These are phyloP conservation scores for Procapra przewalskii DNA, from an alignment of 2,113 vertebrate species.

Conservation along the genomic window DNA sequence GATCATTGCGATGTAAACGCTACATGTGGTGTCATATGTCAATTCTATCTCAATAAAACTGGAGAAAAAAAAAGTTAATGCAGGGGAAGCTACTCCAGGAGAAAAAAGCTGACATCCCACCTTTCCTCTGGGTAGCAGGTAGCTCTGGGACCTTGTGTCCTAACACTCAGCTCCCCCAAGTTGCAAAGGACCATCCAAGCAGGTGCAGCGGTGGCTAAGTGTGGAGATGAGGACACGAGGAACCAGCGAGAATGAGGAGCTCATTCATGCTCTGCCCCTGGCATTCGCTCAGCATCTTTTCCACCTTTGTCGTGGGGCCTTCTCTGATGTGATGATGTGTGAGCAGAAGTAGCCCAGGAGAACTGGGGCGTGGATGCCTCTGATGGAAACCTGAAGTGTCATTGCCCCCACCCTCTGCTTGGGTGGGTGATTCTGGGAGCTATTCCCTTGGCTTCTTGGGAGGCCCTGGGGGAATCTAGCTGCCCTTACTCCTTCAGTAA, in stretches of 20 bases:
- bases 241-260: neutral
- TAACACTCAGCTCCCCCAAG: neutral
- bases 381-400: neutral
- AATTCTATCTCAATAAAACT: neutral
- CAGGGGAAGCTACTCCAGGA: neutral
- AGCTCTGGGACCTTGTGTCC: neutral
- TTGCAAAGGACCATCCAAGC: neutral
- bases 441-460: neutral
- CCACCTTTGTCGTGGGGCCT: neutral
- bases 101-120: neutral
- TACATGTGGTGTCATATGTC: neutral
- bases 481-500: neutral
- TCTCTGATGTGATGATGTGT: rapidly evolving
- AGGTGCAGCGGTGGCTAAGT: neutral
- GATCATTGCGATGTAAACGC: neutral
- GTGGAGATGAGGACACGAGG: neutral
- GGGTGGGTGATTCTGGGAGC: rapidly evolving
- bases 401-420: neutral
- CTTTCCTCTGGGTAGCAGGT: neutral
- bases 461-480: neutral
- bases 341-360: neutral
- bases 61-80: neutral
- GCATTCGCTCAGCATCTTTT: neutral
- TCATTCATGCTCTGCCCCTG: neutral
- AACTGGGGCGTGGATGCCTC: neutral